Evolutionary conservation across 1,140 invertebrate genomes (phyloP).

Genomic region (Caenorhabditis tropicalis): DNA sequence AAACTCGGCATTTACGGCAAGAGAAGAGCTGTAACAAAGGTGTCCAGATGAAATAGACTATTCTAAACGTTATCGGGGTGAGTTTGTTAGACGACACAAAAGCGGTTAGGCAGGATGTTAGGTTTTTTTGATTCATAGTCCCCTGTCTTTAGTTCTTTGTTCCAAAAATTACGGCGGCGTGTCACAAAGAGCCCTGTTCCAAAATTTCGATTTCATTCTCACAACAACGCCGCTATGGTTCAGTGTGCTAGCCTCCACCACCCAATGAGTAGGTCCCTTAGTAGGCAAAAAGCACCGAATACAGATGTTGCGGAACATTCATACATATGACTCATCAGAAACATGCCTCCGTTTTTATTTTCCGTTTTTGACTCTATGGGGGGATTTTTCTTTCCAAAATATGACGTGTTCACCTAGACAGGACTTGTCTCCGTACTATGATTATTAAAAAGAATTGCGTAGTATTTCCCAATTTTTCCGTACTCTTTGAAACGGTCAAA

Average conservation of each 20-base stretch:
- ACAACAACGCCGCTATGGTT: slow-evolving; percentile 10
- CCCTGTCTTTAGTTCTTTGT: neutral
- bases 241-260: slow-evolving; percentile 23
- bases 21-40: slow-evolving; percentile 45
- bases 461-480: neutral
- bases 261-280: neutral
- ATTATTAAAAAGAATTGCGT: neutral
- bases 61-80: neutral
- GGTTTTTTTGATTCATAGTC: neutral
- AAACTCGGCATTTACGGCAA: slow-evolving; percentile 51
- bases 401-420: neutral
- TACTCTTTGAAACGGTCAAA: neutral
- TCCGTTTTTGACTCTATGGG: neutral
- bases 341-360: slow-evolving; percentile 14
- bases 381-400: neutral
- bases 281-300: neutral
- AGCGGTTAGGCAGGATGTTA: neutral
- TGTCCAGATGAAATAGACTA: no score
- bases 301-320: neutral
- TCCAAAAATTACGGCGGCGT: neutral
- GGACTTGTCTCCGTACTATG: neutral
- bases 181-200: neutral
- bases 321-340: neutral
- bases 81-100: slow-evolving; percentile 9
- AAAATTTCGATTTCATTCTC: slow-evolving; percentile 1